Percentiles rank a stretch among this genome's conserved stretches.
These are phyloP conservation scores for Miltochrista miniata DNA, from an alignment of 2,888 invertebrate species.

Conservation along the genomic window DNA sequence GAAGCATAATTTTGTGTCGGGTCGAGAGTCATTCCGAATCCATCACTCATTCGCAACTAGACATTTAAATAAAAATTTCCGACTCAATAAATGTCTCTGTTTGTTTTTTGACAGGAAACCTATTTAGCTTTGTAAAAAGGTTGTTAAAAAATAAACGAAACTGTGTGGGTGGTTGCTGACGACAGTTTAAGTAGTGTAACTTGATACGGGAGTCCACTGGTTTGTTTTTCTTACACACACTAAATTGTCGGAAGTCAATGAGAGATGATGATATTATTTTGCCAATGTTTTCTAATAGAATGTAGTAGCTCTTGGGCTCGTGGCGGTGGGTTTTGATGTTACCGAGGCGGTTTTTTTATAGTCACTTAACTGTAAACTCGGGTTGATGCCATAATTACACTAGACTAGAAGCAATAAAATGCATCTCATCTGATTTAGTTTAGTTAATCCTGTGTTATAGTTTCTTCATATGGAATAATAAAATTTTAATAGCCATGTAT, in stretches of 20 bases:
- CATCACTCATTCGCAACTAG: constrained; percentile 79
- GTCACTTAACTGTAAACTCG: constrained; percentile 23
- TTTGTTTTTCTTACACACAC: constrained; percentile 71
- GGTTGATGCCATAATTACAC: constrained; percentile 19
- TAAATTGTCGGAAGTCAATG: constrained; percentile 70
- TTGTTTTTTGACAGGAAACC: constrained; percentile 82
- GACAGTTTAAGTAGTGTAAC: constrained; percentile 82
- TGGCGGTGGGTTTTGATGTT: constrained; percentile 27
- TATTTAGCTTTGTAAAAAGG: constrained; percentile 74
- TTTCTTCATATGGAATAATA: background rate
- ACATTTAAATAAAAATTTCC: constrained; percentile 66
- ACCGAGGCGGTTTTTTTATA: constrained; percentile 35
- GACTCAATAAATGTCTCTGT: constrained; percentile 77
- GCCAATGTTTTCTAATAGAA: constrained; percentile 43
- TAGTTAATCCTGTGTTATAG: background rate
- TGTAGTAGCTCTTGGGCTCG: constrained; percentile 29
- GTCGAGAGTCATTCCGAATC: constrained; percentile 71
- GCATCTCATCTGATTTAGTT: constrained; percentile 12
- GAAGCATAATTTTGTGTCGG: constrained; percentile 62
- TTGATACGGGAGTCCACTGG: constrained; percentile 68
- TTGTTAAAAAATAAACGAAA: constrained; percentile 64
- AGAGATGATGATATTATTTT: constrained; percentile 66
- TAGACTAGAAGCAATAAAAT: constrained; percentile 12
- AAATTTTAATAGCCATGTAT: too few species aligned
- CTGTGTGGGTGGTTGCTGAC: constrained; percentile 78